These are phyloP conservation scores for Manduca sexta DNA, from an alignment of 1,140 invertebrate genomes.

Conservation along the genomic window DNA sequence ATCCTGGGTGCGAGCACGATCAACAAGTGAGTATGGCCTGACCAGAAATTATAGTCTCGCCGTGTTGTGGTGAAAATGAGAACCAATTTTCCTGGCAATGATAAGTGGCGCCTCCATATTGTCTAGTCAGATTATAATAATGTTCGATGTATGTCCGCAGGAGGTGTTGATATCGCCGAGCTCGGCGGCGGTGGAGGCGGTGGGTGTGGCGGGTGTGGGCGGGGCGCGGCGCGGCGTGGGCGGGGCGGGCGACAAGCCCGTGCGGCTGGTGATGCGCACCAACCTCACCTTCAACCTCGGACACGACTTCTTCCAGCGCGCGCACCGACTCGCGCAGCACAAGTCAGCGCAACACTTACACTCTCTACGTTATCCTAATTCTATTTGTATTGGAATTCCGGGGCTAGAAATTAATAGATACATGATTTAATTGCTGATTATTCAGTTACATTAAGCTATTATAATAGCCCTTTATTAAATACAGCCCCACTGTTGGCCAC, in stretches of 20 bases:
- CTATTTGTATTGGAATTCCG: too few relatives aligned
- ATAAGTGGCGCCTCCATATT: too few relatives aligned
- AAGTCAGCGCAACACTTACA: neutral
- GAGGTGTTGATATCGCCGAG: neutral
- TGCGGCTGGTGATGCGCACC: slow-evolving; percentile 45
- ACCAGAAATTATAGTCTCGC: too few relatives aligned
- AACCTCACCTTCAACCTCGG: slow-evolving; percentile 58
- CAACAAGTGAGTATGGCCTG: too few relatives aligned
- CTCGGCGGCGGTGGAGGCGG: neutral
- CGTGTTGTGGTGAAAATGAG: too few relatives aligned
- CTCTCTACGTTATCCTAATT: too few relatives aligned
- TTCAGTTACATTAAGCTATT: too few relatives aligned
- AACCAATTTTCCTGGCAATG: too few relatives aligned
- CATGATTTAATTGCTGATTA: too few relatives aligned
- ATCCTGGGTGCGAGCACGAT: neutral
- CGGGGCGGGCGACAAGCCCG: slow-evolving; percentile 12
- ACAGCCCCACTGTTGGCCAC: too few relatives aligned
- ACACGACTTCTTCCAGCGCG: slow-evolving; percentile 46
- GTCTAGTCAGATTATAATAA: neutral
- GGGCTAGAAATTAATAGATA: too few relatives aligned
- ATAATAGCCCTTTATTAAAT: too few relatives aligned
- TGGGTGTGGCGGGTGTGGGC: neutral
- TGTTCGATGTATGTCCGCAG: neutral
- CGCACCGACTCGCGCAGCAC: neutral
- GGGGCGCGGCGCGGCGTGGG: neutral